These are phyloP conservation scores for Rhorus exstirpatorius DNA, from an alignment of 2,888 invertebrate species.

Conservation along the genomic window DNA sequence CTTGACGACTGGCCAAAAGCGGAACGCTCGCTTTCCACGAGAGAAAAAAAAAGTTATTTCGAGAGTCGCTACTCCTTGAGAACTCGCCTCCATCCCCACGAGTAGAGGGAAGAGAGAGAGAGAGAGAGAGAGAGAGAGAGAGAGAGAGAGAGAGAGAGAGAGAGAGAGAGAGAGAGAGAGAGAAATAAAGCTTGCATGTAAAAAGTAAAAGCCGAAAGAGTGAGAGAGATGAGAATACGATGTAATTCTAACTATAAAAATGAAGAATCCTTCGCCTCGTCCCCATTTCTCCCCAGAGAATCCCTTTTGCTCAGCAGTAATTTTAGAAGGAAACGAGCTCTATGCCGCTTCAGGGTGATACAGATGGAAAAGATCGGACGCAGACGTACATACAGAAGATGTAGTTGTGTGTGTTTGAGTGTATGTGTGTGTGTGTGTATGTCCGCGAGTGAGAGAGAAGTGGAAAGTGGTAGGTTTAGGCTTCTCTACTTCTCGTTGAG, in stretches of 20 bases:
- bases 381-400: neutral
- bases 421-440: too few species aligned
- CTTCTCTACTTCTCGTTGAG: neutral
- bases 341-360: neutral
- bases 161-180: neutral
- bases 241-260: slow-evolving; percentile 35
- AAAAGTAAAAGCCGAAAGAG: slow-evolving; percentile 12
- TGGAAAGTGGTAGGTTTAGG: neutral
- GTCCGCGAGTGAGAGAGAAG: slow-evolving; percentile 5
- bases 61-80: slow-evolving; percentile 31
- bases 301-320: slow-evolving; percentile 14
- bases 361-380: slow-evolving; percentile 16
- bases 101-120: neutral
- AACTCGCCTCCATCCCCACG: neutral
- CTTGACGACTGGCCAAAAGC: slow-evolving; percentile 66
- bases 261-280: neutral
- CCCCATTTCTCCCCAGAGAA: neutral
- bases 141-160: slow-evolving; percentile 16
- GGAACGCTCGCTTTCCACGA: slow-evolving; percentile 58
- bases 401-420: too few species aligned
- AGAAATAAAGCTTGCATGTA: neutral
- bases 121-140: neutral
- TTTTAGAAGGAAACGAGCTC: slow-evolving; percentile 13
- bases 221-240: slow-evolving; percentile 24
- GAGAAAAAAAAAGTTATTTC: slow-evolving; percentile 64